Base-by-base conservation (phyloP, 2,888 invertebrate genomes). In the Cremastobaeus sp. region DNA sequence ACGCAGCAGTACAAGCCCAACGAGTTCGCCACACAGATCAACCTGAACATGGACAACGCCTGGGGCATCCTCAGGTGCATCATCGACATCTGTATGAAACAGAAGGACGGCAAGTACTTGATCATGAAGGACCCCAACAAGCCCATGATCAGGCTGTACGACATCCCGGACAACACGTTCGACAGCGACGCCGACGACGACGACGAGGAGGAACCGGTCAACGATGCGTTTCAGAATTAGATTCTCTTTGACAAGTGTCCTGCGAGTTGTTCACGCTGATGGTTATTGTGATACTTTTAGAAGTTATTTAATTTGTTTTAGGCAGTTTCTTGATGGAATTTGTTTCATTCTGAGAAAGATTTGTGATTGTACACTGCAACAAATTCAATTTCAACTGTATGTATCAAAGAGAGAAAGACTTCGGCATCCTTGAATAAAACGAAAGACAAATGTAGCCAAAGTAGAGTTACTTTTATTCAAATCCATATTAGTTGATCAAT, bases 91-190 rank as follows among this genome's bases (percentile, higher is more conserved):
- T 96, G 97, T 83, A 96, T 97, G 95, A 97, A 97, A 88, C 96
- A 98, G 88, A 95, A 96, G 84, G 97, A 98, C 86, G 98, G 99
- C 82, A 95, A 95, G 88, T 99, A 98, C 89, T 90, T 99, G 83
- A 97, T 99, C 80, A 96, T 99, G 96, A 98, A 99, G 89, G 98
- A 99, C 89, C 99, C 99, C 2, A 99, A 98, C 89, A 99, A 99
- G 93, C 97, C 97, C 0, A 93, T 98, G 90, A 96, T 99, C 81
- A 94, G 98, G 78, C 91, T 99, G 79, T 99, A 99, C 88, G 97
- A 98, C 88, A 97, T 99, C 86, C 99, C 99, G 52, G 98, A 99
- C 88, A 97, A 97, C 87, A 97, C 99, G 0, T 99, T 99, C 89
- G 99, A 99, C 85, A 96, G 97, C 34, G 98, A 98, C 87, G 97